Evolutionary conservation across 2,113 vertebrate genomes (phyloP), one percentile per base, ranked within the genome.

Genomic region (Perccottus glenii): DNA sequence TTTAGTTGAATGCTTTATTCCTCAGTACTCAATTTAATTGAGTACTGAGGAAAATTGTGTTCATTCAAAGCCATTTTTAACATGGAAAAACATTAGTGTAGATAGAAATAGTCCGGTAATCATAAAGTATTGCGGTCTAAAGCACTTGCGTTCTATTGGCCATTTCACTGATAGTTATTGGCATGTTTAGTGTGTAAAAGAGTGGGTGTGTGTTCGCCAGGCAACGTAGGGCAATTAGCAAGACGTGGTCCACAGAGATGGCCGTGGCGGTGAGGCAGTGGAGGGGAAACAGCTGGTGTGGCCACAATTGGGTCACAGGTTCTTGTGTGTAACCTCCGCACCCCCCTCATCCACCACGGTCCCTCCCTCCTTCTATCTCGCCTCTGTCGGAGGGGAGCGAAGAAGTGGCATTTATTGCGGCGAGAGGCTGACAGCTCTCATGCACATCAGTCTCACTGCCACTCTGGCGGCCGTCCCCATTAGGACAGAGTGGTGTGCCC

Each of bases 201-300:
- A 53, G 61, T 48, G 43, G 42, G 58, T 55, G 49, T 52, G 48
- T 9, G 12, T 43, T 32, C n/a, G 2, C 27, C 11, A 46, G 60
- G 80, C 84, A 44, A 43, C 66, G n/a, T 58, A 78, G 80, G 61
- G 85, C 87, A 90, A 88, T 91, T 90, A 87, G 82, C 72, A 66
- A 85, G 80, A 87, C 88, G 82, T 86, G 79, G 82, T 86, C 83
- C 67, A 63, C 64, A 65, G 81, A 78, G 83, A 83, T 85, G 88
- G 63, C 33, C 9, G 82, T 75, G 83, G 79, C 81, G 61, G 83
- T 58, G 62, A 82, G 66, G 78, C 84, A 72, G 80, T 76, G 82
- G 78, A 73, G 71, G 85, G 77, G 87, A 90, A 92, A 89, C 91
- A 91, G 89, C 88, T 92, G 91, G 77, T 81, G 81, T 78, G 83